Evolutionary conservation across 2,888 invertebrate genomes (phyloP).

Genomic region (Parnassius orleans): DNA sequence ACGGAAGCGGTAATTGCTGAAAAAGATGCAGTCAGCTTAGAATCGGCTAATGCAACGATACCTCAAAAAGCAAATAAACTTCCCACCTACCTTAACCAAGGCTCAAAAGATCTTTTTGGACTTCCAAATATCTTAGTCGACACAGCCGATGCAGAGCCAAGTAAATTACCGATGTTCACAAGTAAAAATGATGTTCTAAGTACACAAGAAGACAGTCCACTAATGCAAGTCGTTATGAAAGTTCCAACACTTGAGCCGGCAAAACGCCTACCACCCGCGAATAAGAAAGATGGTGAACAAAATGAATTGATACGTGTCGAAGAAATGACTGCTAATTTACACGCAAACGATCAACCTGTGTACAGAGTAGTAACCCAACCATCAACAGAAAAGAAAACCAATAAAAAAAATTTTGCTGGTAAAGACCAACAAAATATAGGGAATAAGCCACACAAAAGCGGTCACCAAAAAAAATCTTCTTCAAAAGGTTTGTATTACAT

Average conservation of each 20-base stretch:
- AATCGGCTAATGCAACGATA: slow-evolving; percentile 39
- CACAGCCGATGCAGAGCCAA: slow-evolving; percentile 57
- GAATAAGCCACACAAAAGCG: slow-evolving; percentile 59
- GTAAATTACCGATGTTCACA: slow-evolving; percentile 58
- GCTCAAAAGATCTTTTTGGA: slow-evolving; percentile 44
- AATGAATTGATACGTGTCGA: slow-evolving; percentile 65
- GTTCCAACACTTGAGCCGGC: slow-evolving; percentile 59
- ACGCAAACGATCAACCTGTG: slow-evolving; percentile 73
- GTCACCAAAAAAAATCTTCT: slow-evolving; percentile 73
- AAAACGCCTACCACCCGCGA: slow-evolving; percentile 57
- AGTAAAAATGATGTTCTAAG: slow-evolving; percentile 65
- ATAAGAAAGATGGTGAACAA: slow-evolving; percentile 66
- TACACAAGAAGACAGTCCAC: slow-evolving; percentile 66
- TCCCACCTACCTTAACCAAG: slow-evolving; percentile 18
- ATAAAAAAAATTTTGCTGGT: slow-evolving; percentile 56
- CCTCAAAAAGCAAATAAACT: slow-evolving; percentile 29
- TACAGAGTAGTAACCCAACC: slow-evolving; percentile 75
- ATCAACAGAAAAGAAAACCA: slow-evolving; percentile 63
- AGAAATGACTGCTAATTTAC: slow-evolving; percentile 71
- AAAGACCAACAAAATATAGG: slow-evolving; percentile 50
- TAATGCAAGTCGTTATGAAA: slow-evolving; percentile 70
- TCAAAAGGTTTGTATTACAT: slow-evolving; percentile 55
- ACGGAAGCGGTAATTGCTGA: slow-evolving; percentile 69
- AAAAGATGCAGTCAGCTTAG: slow-evolving; percentile 47
- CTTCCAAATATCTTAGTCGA: slow-evolving; percentile 44